These are phyloP conservation scores for Sphaerodactylus townsendi DNA, from an alignment of 2,113 vertebrate species.

Conservation along the genomic window DNA sequence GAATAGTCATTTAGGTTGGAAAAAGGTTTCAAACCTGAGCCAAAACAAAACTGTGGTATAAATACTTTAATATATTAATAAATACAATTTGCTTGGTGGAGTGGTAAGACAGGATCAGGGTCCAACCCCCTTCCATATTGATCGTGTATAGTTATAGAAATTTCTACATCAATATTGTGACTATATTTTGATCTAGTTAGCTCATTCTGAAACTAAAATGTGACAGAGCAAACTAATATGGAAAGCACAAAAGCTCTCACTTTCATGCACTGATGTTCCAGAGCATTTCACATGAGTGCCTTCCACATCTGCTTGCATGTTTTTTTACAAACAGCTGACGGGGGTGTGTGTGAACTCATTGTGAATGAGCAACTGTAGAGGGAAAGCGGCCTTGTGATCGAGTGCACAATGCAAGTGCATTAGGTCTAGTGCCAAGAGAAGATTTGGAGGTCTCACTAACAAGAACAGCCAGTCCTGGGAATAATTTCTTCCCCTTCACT, in stretches of 20 bases:
- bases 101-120: no score
- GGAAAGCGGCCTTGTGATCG: background rate
- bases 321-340: conserved; percentile 25
- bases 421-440: conserved; percentile 7
- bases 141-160: no score
- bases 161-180: background rate
- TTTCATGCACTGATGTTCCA: background rate
- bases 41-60: no score
- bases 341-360: conserved; percentile 14
- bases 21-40: no score
- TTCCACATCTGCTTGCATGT: background rate
- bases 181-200: background rate
- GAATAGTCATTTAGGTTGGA: no score
- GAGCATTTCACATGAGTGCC: background rate
- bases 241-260: background rate
- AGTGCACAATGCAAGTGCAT: background rate
- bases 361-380: conserved; percentile 13
- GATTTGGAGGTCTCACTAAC: background rate
- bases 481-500: background rate
- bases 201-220: background rate
- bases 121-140: no score
- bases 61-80: no score
- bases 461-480: background rate
- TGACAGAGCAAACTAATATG: background rate
- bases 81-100: no score